Evolutionary conservation across 2,113 vertebrate species (phyloP).

Genomic region (Channa argus): DNA sequence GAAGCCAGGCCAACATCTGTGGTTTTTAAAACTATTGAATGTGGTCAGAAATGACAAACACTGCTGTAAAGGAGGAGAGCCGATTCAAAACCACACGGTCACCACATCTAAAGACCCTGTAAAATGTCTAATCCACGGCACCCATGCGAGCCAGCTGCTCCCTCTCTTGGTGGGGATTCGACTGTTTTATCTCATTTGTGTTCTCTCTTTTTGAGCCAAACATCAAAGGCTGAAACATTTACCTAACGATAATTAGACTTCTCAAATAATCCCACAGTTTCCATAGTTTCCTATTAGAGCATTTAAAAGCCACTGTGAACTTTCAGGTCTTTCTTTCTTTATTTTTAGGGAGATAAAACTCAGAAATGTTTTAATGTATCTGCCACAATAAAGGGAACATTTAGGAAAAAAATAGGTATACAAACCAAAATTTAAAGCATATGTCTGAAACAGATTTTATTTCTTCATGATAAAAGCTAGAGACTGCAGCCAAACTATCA

Average conservation of each 20-base stretch:
- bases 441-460: conserved; percentile 34
- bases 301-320: neutral
- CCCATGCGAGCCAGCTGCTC: conserved; percentile 54
- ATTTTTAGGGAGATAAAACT: conserved; percentile 5
- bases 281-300: conserved; percentile 27
- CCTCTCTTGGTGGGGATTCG: conserved; percentile 21
- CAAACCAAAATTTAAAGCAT: conserved; percentile 37
- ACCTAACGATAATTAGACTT: conserved; percentile 48
- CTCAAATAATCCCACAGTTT: conserved; percentile 24
- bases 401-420: conserved; percentile 28
- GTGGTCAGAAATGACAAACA: conserved; percentile 61
- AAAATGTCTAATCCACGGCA: conserved; percentile 53
- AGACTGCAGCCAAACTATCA: conserved; percentile 9
- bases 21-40: conserved; percentile 42
- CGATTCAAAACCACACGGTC: conserved; percentile 36
- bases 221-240: conserved; percentile 50
- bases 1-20: conserved; percentile 36
- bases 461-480: conserved; percentile 30
- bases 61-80: conserved; percentile 30
- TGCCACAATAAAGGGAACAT: conserved; percentile 45
- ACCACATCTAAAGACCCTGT: conserved; percentile 62
- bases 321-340: conserved; percentile 17
- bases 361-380: conserved; percentile 21
- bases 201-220: conserved; percentile 32
- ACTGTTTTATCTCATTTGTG: conserved; percentile 42